Conservation (phyloP, 2,113 vertebrate species). For the Hiodon alosoides region DNA sequence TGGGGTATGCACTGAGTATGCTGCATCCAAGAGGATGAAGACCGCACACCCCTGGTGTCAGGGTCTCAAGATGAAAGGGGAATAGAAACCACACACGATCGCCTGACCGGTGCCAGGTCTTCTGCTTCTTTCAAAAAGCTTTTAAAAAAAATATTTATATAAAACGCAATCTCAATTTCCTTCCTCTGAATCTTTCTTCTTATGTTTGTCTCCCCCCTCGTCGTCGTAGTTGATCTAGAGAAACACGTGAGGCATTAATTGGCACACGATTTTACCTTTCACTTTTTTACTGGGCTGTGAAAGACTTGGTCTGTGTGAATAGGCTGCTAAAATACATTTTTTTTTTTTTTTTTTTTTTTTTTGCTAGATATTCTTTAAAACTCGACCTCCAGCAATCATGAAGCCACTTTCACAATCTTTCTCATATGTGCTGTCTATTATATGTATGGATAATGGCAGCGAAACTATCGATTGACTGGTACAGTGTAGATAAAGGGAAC, state of each 20-base stretch:
- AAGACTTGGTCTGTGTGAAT: conserved; percentile 48
- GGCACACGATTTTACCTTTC: conserved; percentile 29
- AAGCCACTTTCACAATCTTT: conserved; percentile 36
- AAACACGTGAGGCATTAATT: conserved; percentile 22
- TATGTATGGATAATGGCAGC: background rate
- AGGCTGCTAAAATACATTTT: conserved; percentile 60
- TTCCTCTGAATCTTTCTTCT: conserved; percentile 12
- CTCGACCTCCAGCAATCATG: conserved; percentile 32
- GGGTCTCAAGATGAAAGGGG: background rate
- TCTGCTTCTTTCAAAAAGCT: conserved; percentile 18
- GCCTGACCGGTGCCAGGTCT: conserved; percentile 15
- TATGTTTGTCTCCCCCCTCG: background rate
- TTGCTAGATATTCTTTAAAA: background rate
- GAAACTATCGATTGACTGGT: conserved; percentile 1
- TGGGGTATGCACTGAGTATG: conserved; percentile 10
- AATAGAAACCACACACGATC: conserved; percentile 24
- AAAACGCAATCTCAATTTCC: conserved; percentile 8
- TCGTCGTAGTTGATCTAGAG: conserved; percentile 18
- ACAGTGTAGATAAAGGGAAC: conserved; percentile 34
- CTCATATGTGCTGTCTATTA: conserved; percentile 9
- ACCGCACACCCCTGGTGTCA: conserved; percentile 14
- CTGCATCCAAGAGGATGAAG: conserved; percentile 21
- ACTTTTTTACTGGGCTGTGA: conserved; percentile 28
- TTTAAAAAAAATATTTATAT: background rate
- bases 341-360: conserved; percentile 33